Percentiles rank a stretch among this genome's conserved stretches.
Evolutionary conservation across 2,797 vertebrate species (phyloP).

Genomic region (Buceros bicornis): DNA sequence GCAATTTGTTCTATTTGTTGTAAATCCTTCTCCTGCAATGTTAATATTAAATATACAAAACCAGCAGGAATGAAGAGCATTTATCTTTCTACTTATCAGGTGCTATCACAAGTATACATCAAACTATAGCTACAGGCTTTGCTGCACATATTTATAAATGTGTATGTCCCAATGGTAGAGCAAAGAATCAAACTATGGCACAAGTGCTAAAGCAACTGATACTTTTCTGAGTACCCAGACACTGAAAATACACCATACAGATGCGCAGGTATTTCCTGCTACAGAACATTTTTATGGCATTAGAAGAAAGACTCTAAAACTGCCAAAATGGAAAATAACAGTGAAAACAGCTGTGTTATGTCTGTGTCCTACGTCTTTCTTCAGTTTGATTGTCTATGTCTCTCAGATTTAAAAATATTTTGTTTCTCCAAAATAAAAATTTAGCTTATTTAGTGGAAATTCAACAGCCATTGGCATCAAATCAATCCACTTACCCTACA

Average conservation of each 20-base stretch:
- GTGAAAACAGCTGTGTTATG: neutral
- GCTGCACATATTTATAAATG: constrained; percentile 39
- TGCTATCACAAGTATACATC: constrained; percentile 53
- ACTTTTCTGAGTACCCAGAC: neutral
- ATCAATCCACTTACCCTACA: neutral
- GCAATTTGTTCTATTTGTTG: constrained; percentile 58
- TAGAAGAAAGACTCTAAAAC: neutral
- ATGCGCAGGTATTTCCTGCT: neutral
- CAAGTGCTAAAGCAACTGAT: neutral
- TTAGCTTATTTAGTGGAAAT: neutral
- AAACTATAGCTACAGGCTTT: constrained; percentile 53
- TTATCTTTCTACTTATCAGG: constrained; percentile 55
- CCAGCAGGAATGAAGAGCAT: constrained; percentile 45
- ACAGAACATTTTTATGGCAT: neutral
- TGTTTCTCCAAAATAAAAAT: neutral
- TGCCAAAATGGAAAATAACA: neutral
- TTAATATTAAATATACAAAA: constrained; percentile 65
- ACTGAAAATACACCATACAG: neutral
- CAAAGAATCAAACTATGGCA: neutral
- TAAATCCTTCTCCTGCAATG: constrained; percentile 36
- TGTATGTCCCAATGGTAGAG: neutral
- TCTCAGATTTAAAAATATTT: neutral
- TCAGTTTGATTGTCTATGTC: neutral
- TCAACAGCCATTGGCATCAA: neutral
- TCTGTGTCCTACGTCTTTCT: neutral